These are phyloP conservation scores for Tribolium freemani DNA, from an alignment of 2,888 invertebrate species.

Conservation along the genomic window DNA sequence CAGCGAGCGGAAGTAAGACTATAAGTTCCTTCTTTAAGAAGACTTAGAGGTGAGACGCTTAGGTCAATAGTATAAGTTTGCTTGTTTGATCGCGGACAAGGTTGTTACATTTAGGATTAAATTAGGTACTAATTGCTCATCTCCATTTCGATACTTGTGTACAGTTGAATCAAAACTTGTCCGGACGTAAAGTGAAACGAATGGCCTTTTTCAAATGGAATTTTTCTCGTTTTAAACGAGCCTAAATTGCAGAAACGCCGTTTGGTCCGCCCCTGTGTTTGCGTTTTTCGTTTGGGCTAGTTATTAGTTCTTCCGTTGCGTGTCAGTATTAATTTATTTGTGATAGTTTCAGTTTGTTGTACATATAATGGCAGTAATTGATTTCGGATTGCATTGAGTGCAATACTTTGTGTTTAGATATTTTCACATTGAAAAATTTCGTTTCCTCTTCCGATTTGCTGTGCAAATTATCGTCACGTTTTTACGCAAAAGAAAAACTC, in stretches of 20 bases:
- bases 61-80: conserved; percentile 34
- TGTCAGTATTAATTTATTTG: conserved; percentile 5
- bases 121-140: conserved; percentile 32
- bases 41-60: conserved; percentile 60
- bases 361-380: background rate
- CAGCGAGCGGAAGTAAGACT: conserved; percentile 84
- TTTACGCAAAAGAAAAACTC: conserved; percentile 36
- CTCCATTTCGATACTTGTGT: conserved; percentile 10
- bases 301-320: background rate
- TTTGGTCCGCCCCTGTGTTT: no score
- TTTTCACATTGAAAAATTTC: conserved; percentile 38
- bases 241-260: background rate
- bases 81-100: conserved; percentile 19
- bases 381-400: background rate
- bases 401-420: conserved; percentile 28
- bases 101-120: conserved; percentile 18
- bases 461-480: conserved; percentile 37
- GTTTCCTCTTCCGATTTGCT: conserved; percentile 39
- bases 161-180: conserved; percentile 27
- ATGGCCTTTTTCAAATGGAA: conserved; percentile 30
- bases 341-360: background rate
- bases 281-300: no score
- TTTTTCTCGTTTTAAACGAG: background rate
- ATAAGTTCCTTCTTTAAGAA: conserved; percentile 86
- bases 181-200: conserved; percentile 8